Evolutionary conservation across 2,797 vertebrate genomes (phyloP).

Genomic region (Allochrocebus solatus): DNA sequence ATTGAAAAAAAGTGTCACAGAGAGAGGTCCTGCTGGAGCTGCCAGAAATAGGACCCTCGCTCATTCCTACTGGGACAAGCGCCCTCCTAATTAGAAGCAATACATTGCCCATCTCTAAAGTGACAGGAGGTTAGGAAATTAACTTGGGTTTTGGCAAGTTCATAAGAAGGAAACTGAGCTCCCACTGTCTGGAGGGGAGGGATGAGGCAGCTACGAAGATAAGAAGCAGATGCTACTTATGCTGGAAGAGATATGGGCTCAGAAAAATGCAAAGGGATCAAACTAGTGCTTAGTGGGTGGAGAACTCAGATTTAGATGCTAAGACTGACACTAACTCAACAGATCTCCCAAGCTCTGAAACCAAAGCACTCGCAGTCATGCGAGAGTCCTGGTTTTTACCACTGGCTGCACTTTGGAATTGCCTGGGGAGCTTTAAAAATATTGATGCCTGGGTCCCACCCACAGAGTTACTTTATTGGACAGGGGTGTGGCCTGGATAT

Average conservation of each 20-base stretch:
- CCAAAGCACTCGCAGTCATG: neutral
- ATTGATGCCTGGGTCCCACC: neutral
- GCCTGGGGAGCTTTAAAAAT: neutral
- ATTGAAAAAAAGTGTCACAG: neutral
- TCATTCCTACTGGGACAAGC: neutral
- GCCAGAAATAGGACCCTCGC: neutral
- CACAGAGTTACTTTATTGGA: neutral
- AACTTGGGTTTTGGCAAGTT: conserved; percentile 12
- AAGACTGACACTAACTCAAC: neutral
- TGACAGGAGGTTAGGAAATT: neutral
- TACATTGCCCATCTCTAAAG: neutral
- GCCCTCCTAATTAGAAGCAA: neutral
- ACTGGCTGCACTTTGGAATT: neutral
- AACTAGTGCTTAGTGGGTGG: neutral
- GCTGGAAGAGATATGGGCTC: neutral
- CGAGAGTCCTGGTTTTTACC: neutral
- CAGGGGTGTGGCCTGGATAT: neutral
- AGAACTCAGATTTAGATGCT: neutral
- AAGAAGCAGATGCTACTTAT: neutral
- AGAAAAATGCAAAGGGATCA: neutral
- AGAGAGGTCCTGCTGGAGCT: neutral
- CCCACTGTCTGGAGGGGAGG: neutral
- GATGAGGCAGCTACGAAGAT: neutral
- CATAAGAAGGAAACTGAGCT: neutral
- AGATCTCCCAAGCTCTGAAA: neutral